These are phyloP conservation scores for Epinephelus malabaricus DNA, from an alignment of 2,797 vertebrate genomes.

Conservation along the genomic window DNA sequence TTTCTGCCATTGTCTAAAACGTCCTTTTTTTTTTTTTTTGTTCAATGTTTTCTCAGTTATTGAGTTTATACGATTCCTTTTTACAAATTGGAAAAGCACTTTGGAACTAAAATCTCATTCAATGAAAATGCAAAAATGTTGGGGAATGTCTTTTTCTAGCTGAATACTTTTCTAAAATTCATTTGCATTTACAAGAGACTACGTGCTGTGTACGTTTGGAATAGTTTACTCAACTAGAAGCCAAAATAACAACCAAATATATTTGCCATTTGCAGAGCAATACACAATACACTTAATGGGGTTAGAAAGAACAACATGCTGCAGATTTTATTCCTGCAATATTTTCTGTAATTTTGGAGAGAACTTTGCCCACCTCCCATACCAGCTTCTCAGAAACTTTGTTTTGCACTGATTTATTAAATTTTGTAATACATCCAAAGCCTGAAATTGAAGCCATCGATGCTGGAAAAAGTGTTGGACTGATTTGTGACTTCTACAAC, in stretches of 20 bases:
- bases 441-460: background rate
- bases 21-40: background rate
- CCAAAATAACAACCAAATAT: background rate
- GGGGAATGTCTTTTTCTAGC: background rate
- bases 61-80: constrained; percentile 31
- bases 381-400: background rate
- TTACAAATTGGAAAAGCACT: constrained; percentile 57
- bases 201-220: background rate
- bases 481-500: background rate
- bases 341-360: constrained; percentile 3
- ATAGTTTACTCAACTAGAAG: background rate
- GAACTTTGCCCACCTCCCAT: background rate
- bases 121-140: constrained; percentile 14
- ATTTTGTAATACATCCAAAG: constrained; percentile 24
- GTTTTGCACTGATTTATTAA: constrained; percentile 17
- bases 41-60: background rate
- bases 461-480: constrained; percentile 2
- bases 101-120: constrained; percentile 46
- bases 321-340: background rate
- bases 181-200: background rate
- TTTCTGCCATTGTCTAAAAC: constrained; percentile 11
- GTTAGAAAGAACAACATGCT: background rate
- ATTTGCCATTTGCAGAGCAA: background rate
- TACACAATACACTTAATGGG: background rate
- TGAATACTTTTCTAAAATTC: background rate